Conservation (phyloP, 2,797 vertebrate species). For the Sparidentex hasta region DNA sequence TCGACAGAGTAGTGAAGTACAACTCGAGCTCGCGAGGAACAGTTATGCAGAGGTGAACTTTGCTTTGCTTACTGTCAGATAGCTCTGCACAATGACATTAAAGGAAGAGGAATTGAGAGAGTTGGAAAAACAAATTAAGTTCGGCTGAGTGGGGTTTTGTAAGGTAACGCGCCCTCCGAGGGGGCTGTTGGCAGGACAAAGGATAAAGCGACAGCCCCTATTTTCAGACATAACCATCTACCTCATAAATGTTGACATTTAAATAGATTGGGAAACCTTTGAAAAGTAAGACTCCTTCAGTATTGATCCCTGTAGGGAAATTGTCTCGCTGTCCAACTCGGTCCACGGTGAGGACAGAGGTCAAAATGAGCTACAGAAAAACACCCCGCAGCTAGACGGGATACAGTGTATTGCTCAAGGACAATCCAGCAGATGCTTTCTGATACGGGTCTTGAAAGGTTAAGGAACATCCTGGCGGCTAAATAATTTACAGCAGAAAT, state of each 20-base stretch:
- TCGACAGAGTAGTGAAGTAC: conserved; percentile 8
- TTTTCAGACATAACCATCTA: conserved; percentile 11
- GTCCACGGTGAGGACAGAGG: conserved; percentile 17
- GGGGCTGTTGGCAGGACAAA: neutral
- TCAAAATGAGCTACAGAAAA: conserved; percentile 23
- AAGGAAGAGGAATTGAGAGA: neutral
- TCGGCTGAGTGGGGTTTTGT: neutral
- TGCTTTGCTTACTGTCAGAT: neutral
- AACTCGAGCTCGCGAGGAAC: conserved; percentile 1
- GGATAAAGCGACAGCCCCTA: neutral
- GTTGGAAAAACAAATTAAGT: neutral
- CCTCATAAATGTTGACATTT: neutral
- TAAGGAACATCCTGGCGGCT: conserved; percentile 64
- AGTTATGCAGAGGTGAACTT: conserved; percentile 3
- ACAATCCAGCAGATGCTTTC: conserved; percentile 48
- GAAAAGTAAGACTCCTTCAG: neutral
- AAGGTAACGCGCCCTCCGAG: neutral
- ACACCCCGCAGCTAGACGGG: conserved; percentile 24
- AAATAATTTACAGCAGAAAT: conserved; percentile 61
- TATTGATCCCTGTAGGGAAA: conserved; percentile 38
- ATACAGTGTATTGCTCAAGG: conserved; percentile 46
- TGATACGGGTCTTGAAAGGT: conserved; percentile 64
- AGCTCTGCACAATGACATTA: neutral
- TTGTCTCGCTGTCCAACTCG: conserved; percentile 3
- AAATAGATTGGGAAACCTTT: neutral